Evolutionary conservation across 2,797 vertebrate genomes (phyloP).

Genomic region (Falco biarmicus): DNA sequence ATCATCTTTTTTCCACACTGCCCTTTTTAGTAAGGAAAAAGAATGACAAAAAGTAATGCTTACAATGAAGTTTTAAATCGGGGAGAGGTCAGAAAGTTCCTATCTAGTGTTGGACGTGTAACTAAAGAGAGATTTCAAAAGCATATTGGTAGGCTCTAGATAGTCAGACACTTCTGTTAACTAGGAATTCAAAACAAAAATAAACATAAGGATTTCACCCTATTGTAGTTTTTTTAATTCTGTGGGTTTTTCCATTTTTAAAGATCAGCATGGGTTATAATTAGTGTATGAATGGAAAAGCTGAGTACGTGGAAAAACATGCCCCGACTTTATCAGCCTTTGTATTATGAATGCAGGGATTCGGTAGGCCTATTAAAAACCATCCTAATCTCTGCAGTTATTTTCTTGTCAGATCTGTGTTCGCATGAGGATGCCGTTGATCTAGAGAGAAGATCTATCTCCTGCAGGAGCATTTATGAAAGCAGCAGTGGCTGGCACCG

Average conservation of each 20-base stretch:
- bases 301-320: not conserved
- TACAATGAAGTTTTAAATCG: conserved; percentile 37
- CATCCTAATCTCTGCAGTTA: not conserved
- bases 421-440: not conserved
- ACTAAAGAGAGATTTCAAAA: conserved; percentile 12
- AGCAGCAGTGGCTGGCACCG: not conserved
- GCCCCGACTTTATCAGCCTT: not conserved
- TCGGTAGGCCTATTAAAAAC: not conserved
- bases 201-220: not conserved
- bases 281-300: not conserved
- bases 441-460: not conserved
- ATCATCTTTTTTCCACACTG: conserved; percentile 62
- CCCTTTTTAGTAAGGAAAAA: conserved; percentile 58
- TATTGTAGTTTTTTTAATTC: not conserved
- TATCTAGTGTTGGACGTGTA: not conserved
- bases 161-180: not conserved
- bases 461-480: not conserved
- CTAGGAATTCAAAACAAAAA: conserved; percentile 18
- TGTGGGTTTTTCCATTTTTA: not conserved
- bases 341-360: not conserved
- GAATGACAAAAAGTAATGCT: conserved; percentile 19
- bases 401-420: not conserved
- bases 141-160: not conserved
- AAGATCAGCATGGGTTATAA: not conserved
- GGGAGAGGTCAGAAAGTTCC: conserved; percentile 40